Conservation (phyloP, 2,888 invertebrate species). For the Masnerella sp. region DNA sequence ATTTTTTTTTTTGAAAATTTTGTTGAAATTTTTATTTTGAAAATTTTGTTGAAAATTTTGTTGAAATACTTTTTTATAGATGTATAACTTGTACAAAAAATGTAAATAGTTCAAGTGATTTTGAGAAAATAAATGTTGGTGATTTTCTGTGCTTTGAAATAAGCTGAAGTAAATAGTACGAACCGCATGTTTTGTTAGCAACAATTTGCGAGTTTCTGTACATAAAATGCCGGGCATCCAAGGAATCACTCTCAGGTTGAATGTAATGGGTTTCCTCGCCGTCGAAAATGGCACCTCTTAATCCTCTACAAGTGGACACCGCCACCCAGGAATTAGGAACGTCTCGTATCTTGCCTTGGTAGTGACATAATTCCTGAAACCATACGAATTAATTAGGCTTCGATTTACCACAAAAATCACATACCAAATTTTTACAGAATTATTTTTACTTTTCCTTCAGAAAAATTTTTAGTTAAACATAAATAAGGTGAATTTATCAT, state of each 20-base stretch:
- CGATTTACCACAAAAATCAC: too few species aligned
- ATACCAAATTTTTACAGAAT: too few species aligned
- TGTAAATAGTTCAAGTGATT: not conserved
- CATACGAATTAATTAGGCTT: conserved; percentile 62
- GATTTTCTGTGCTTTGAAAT: not conserved
- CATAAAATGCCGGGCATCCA: conserved; percentile 81
- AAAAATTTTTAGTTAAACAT: too few species aligned
- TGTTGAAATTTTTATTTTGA: too few species aligned
- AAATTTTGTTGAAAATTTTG: too few species aligned
- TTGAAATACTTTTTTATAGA: too few species aligned
- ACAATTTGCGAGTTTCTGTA: conserved; percentile 84
- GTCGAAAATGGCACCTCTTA: conserved; percentile 89
- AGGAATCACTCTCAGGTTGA: conserved; percentile 78
- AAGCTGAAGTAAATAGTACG: too few species aligned
- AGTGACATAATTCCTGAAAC: conserved; percentile 86
- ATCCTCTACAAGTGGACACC: conserved; percentile 88
- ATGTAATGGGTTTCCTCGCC: conserved; percentile 88
- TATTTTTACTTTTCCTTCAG: too few species aligned
- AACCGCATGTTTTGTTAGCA: conserved; percentile 81
- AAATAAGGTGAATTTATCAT: too few species aligned
- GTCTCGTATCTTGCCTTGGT: conserved; percentile 86
- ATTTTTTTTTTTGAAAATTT: too few species aligned
- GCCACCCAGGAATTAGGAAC: conserved; percentile 88
- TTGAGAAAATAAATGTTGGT: not conserved
- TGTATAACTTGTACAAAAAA: too few species aligned